Base-by-base conservation (phyloP, 2,797 vertebrate species). In the Centropyge bicolor region DNA sequence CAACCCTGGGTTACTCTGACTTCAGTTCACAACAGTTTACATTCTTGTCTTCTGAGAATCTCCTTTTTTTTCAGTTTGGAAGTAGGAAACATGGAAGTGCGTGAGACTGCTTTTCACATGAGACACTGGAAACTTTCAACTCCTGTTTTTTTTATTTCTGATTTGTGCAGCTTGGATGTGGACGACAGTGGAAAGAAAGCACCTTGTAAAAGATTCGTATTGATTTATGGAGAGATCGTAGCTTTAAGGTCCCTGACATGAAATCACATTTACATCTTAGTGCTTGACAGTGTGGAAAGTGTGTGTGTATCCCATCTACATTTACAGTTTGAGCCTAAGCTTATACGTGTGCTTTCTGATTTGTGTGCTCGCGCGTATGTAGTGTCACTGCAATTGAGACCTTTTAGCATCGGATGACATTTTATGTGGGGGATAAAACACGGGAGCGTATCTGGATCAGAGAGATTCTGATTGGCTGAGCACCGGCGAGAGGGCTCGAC, bases 391-490 rank as follows among this genome's bases (percentile, higher is more conserved):
- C 80, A 85, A 88, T 70, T 70, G 76, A 86, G 76, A 86, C 74
- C 81, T 87, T 83, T 90, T 72, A 82, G 81, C 61, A 5, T 54
- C 46, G 0, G 41, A 41, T 83, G 81, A 76, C 80, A 76, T 85
- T 87, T 84, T 70, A 73, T 78, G 51, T 45, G 59, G 20, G 20
- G 43, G 41, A 61, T 88, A 66, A 83, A 86, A 78, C 76, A 68
- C 7, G n/a, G 24, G 17, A 11, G 24, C 8, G 12, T 63, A 57
- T 75, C 72, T 65, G 61, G 72, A 87, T 56, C 54, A 6, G 22
- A 43, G 43, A 6, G 36, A 27, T 51, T 75, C 57, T 67, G 85
- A 83, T 81, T 82, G 57, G 79, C 78, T 64, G 57, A 73, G 49
- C 41, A 12, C 24, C 54, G 14, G 17, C 36, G 3, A 11, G 7